These are phyloP conservation scores for Agriopis leucophaearia DNA, from an alignment of 2,888 invertebrate genomes.

Conservation along the genomic window DNA sequence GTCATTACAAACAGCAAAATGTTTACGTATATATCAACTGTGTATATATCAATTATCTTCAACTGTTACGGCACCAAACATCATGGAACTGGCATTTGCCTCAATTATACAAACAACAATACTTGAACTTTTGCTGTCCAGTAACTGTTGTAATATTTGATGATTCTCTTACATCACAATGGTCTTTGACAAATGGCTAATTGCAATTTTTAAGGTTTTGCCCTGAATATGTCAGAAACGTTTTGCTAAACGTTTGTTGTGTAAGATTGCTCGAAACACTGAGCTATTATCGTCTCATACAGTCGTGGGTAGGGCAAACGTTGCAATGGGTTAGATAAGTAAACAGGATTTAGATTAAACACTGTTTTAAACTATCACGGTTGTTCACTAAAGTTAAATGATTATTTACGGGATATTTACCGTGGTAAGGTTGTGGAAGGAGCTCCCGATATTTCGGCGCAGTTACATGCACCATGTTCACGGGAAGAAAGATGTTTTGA, in stretches of 20 bases:
- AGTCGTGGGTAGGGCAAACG: conserved; percentile 18
- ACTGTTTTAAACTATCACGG: no score
- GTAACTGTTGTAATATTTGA: conserved; percentile 32
- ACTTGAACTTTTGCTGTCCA: conserved; percentile 36
- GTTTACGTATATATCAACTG: conserved; percentile 2
- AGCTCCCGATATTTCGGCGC: no score
- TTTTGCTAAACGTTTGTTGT: conserved; percentile 40
- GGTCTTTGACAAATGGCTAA: conserved; percentile 50
- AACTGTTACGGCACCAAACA: conserved; percentile 18
- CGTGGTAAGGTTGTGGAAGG: no score
- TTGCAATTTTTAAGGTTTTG: conserved; percentile 44
- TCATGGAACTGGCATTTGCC: conserved; percentile 33
- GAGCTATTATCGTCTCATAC: conserved; percentile 19
- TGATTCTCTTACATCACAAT: conserved; percentile 51
- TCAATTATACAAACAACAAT: conserved; percentile 36
- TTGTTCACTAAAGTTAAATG: no score
- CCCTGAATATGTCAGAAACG: conserved; percentile 47
- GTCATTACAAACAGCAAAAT: not conserved
- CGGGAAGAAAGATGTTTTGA: no score
- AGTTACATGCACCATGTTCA: no score
- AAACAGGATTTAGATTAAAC: conserved; percentile 23
- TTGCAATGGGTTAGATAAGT: conserved; percentile 21
- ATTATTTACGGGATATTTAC: no score
- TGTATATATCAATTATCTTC: not conserved
- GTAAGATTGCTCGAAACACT: conserved; percentile 26